These are phyloP conservation scores for Oligia strigilis DNA, from an alignment of 2,888 invertebrate species.

Conservation along the genomic window DNA sequence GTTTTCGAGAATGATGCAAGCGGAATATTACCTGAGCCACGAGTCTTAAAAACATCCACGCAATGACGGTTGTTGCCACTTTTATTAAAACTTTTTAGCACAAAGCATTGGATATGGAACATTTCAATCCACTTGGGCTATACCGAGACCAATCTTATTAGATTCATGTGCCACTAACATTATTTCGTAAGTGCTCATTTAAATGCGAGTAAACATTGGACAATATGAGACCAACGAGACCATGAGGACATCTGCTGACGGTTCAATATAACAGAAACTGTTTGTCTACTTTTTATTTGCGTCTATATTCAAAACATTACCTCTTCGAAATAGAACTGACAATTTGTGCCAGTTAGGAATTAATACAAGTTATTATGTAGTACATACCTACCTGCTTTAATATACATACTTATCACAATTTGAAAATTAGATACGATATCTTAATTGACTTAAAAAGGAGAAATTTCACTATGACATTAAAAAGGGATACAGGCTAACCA, in stretches of 20 bases:
- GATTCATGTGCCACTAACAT: constrained; percentile 74
- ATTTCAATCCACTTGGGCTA: constrained; percentile 66
- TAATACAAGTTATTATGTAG: neutral
- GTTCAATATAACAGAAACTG: constrained; percentile 66
- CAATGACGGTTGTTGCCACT: constrained; percentile 64
- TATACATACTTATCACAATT: neutral
- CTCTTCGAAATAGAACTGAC: constrained; percentile 50
- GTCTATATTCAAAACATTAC: constrained; percentile 59
- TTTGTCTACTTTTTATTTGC: constrained; percentile 64
- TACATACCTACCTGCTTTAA: neutral
- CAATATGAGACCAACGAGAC: constrained; percentile 73
- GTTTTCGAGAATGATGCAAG: constrained; percentile 82
- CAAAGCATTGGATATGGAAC: constrained; percentile 57
- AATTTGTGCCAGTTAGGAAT: constrained; percentile 23
- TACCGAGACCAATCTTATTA: constrained; percentile 76
- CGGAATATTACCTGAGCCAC: constrained; percentile 70
- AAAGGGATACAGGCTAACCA: neutral
- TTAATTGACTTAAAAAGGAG: neutral
- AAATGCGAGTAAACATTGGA: constrained; percentile 81
- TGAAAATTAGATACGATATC: neutral
- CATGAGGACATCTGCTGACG: constrained; percentile 70
- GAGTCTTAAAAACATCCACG: constrained; percentile 70
- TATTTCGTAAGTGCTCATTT: constrained; percentile 80
- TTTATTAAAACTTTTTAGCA: constrained; percentile 55
- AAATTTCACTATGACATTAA: constrained; percentile 5